These are phyloP conservation scores for Porites cylindrica DNA, from an alignment of 92 coral and sea anemone species.

Conservation along the genomic window DNA sequence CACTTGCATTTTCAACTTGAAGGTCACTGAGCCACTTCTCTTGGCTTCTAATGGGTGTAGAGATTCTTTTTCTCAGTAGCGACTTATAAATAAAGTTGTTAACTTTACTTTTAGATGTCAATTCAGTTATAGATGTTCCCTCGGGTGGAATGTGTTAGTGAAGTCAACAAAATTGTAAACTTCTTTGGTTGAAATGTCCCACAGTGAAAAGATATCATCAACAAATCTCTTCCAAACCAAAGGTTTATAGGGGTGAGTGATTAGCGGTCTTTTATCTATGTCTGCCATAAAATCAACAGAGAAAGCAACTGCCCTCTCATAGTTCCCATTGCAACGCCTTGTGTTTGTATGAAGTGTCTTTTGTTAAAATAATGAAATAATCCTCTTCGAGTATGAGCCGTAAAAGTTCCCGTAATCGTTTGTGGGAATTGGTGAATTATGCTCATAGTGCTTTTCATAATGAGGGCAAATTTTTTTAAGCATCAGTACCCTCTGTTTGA, in stretches of 20 bases:
- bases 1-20: too few species aligned
- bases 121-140: too few species aligned
- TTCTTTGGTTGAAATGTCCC: slow-evolving; percentile 7
- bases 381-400: not conserved
- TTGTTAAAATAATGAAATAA: not conserved
- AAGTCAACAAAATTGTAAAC: not conserved
- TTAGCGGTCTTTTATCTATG: not conserved
- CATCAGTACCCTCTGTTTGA: not conserved
- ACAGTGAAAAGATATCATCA: slow-evolving; percentile 2
- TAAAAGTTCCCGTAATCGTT: not conserved
- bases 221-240: not conserved
- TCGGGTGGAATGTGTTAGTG: slow-evolving; percentile 4
- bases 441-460: slow-evolving; percentile 1
- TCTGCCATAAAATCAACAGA: not conserved
- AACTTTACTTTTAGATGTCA: too few species aligned
- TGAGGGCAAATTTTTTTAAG: not conserved
- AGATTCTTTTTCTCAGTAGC: too few species aligned
- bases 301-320: slow-evolving; percentile 1
- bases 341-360: not conserved
- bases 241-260: not conserved
- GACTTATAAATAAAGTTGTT: too few species aligned
- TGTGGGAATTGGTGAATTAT: not conserved
- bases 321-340: slow-evolving; percentile 21
- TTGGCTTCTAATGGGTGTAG: too few species aligned
- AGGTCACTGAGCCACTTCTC: too few species aligned